These are phyloP conservation scores for Myripristis murdjan DNA, from an alignment of 2,797 vertebrate species.

Conservation along the genomic window DNA sequence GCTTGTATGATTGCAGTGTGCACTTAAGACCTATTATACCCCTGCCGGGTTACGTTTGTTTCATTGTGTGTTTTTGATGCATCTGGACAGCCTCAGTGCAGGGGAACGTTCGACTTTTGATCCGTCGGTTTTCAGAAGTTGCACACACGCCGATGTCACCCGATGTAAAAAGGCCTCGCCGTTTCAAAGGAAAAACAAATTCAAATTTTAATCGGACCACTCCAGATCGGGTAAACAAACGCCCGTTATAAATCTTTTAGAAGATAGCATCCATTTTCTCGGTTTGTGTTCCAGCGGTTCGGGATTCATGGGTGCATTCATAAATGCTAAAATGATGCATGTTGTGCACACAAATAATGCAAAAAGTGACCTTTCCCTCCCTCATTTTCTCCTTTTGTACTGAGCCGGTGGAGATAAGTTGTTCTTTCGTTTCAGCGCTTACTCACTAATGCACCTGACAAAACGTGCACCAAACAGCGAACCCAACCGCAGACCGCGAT, in stretches of 20 bases:
- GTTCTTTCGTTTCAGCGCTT: neutral
- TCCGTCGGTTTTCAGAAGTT: constrained; percentile 23
- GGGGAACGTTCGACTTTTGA: neutral
- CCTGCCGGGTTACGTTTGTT: constrained; percentile 25
- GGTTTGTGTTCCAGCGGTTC: constrained; percentile 5
- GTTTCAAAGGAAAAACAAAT: constrained; percentile 31
- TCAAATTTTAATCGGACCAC: constrained; percentile 38
- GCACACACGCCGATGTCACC: constrained; percentile 13
- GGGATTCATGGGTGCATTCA: constrained; percentile 9
- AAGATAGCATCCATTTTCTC: constrained; percentile 36
- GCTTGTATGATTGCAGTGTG: constrained; percentile 49
- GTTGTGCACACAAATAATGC: constrained; percentile 1
- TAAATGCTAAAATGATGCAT: constrained; percentile 47
- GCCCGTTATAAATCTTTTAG: constrained; percentile 69
- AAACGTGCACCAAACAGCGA: neutral
- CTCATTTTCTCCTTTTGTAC: constrained; percentile 26
- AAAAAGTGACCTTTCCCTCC: constrained; percentile 49
- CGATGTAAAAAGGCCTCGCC: constrained; percentile 44
- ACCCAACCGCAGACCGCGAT: no score
- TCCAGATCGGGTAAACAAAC: constrained; percentile 42
- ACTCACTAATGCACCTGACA: no score
- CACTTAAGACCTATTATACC: constrained; percentile 54
- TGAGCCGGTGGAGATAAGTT: constrained; percentile 14
- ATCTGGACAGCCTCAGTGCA: neutral
- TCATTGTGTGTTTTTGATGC: constrained; percentile 31